These are phyloP conservation scores for Helostoma temminkii DNA, from an alignment of 2,797 vertebrate genomes.

Conservation along the genomic window DNA sequence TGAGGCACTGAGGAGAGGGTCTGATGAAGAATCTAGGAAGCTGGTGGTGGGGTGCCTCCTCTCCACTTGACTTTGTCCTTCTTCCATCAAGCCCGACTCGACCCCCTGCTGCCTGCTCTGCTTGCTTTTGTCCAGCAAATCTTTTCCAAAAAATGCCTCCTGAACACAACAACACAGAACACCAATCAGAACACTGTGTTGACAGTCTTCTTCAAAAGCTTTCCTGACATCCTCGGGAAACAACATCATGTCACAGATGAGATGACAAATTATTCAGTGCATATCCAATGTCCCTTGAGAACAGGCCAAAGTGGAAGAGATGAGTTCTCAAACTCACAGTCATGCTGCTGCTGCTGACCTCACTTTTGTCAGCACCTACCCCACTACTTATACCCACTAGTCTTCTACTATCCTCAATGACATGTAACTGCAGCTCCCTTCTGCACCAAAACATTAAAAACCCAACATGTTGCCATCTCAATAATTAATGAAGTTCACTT, in stretches of 20 bases:
- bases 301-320: constrained; percentile 33
- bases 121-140: constrained; percentile 95
- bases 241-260: constrained; percentile 25
- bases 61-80: constrained; percentile 84
- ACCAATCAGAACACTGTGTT: constrained; percentile 35
- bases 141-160: constrained; percentile 99
- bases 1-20: constrained; percentile 87
- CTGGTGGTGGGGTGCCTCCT: constrained; percentile 83
- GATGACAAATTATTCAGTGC: constrained; percentile 23
- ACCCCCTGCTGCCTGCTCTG: constrained; percentile 88
- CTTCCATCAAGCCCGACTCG: constrained; percentile 88
- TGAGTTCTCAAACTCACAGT: constrained; percentile 34
- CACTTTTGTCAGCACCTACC: constrained; percentile 40
- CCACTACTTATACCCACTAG: constrained; percentile 55
- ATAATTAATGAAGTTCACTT: constrained; percentile 82
- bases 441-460: constrained; percentile 79
- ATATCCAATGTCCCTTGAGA: constrained; percentile 30
- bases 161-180: constrained; percentile 72
- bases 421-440: constrained; percentile 59
- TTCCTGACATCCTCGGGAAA: constrained; percentile 34
- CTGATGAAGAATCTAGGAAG: constrained; percentile 88
- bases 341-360: constrained; percentile 32
- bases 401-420: constrained; percentile 58
- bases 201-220: constrained; percentile 12
- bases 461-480: constrained; percentile 70